A percentile compares a stretch with the other conserved stretches of the same genome.
phyloP scores from a whole-genome alignment of 2,888 invertebrate genomes.

The Chaetogeoica ovagalla region DNA sequence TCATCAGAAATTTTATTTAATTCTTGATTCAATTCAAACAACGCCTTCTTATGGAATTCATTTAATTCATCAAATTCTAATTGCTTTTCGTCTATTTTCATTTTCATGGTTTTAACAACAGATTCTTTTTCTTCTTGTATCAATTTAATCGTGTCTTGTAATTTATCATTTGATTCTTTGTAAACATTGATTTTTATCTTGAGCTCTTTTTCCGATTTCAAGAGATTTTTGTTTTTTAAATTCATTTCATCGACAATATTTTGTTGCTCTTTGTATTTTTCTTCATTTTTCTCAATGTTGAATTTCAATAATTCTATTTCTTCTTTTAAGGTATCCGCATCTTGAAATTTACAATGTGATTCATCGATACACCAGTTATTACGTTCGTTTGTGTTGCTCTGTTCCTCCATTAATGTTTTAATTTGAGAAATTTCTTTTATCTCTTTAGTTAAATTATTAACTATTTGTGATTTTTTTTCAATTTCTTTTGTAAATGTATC shows the following conservation, averaged over 20 bases:
- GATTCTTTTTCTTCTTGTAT: slow-evolving; percentile 35
- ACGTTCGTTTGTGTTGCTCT: slow-evolving; percentile 22
- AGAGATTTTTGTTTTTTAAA: slow-evolving; percentile 12
- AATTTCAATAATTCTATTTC: slow-evolving; percentile 26
- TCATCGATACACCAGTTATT: slow-evolving; percentile 25
- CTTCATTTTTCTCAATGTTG: slow-evolving; percentile 13
- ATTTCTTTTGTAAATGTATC: slow-evolving; percentile 49
- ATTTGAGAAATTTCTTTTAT: slow-evolving; percentile 30
- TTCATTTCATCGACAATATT: slow-evolving; percentile 24
- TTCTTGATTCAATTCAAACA: slow-evolving; percentile 42
- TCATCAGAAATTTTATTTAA: slow-evolving; percentile 47
- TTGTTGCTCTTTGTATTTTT: neutral
- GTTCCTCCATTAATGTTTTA: slow-evolving; percentile 36
- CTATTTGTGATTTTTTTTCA: slow-evolving; percentile 22
- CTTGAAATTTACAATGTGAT: slow-evolving; percentile 28
- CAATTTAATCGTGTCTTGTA: slow-evolving; percentile 11
- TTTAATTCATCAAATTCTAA: slow-evolving; percentile 33
- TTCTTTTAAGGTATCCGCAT: slow-evolving; percentile 29
- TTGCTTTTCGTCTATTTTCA: slow-evolving; percentile 23
- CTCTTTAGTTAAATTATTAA: slow-evolving; percentile 39
- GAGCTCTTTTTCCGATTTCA: slow-evolving; percentile 22
- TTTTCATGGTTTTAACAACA: neutral
- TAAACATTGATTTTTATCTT: slow-evolving; percentile 11
- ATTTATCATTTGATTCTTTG: slow-evolving; percentile 8
- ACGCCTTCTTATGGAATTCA: slow-evolving; percentile 17